phyloP scores from a whole-genome alignment of 2,797 vertebrate genomes.

The Protosalanx chinensis region DNA sequence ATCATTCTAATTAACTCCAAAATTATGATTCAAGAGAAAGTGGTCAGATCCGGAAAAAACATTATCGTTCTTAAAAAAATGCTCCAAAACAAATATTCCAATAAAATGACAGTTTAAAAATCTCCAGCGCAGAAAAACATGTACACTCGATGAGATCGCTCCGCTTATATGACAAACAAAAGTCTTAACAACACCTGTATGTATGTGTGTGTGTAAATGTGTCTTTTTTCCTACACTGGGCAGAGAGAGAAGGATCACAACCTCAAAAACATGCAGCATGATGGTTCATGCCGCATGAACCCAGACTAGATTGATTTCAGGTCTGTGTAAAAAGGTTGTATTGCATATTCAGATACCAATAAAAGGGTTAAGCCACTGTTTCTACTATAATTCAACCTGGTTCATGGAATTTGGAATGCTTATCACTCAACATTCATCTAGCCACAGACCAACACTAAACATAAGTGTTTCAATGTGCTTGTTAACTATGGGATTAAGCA shows the following conservation, averaged over 20 bases:
- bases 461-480: slow-evolving; percentile 68
- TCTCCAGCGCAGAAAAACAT: too few species aligned
- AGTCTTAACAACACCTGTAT: not conserved
- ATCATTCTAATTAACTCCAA: too few species aligned
- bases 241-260: slow-evolving; percentile 35
- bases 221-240: slow-evolving; percentile 17
- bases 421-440: slow-evolving; percentile 27
- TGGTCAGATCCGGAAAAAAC: too few species aligned
- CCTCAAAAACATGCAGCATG: slow-evolving; percentile 32
- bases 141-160: too few species aligned
- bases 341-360: slow-evolving; percentile 71
- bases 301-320: slow-evolving; percentile 68
- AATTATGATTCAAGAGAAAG: too few species aligned
- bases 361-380: slow-evolving; percentile 53
- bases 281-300: slow-evolving; percentile 48
- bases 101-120: too few species aligned
- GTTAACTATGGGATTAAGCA: slow-evolving; percentile 2
- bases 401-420: slow-evolving; percentile 36
- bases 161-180: too few species aligned
- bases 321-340: slow-evolving; percentile 43
- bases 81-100: too few species aligned
- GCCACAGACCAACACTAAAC: slow-evolving; percentile 39
- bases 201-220: not conserved
- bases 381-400: slow-evolving; percentile 59
- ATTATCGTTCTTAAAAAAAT: too few species aligned